These are phyloP conservation scores for Ophiodon elongatus DNA, from an alignment of 2,113 vertebrate species.

Conservation along the genomic window DNA sequence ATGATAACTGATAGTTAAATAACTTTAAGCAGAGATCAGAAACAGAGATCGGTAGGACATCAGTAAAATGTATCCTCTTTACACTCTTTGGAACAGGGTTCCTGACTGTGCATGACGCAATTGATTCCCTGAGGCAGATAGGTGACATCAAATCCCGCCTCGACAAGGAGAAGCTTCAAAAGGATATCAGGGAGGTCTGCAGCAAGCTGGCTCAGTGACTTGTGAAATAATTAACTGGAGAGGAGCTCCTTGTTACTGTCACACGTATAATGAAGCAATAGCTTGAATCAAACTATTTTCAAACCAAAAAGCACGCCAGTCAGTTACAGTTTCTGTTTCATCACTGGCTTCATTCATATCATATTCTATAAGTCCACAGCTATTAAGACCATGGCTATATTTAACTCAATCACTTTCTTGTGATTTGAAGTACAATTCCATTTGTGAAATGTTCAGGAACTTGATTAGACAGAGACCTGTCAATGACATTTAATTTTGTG, in stretches of 20 bases:
- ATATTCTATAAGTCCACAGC: neutral
- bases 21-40: neutral
- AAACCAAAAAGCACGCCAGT: neutral
- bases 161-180: constrained; percentile 85
- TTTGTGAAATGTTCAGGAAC: neutral
- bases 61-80: neutral
- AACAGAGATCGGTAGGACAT: neutral
- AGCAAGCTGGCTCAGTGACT: constrained; percentile 71
- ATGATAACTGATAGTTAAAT: constrained; percentile 2
- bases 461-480: neutral
- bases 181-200: constrained; percentile 80
- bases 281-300: neutral
- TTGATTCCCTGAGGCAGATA: constrained; percentile 87
- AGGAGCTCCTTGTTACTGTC: constrained; percentile 16
- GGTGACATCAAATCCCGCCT: constrained; percentile 85
- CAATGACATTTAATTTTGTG: neutral
- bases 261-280: neutral
- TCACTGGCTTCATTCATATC: neutral
- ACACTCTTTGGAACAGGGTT: constrained; percentile 81
- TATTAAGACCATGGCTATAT: neutral
- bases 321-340: neutral
- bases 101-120: constrained; percentile 85
- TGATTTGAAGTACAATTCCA: neutral
- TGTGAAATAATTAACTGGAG: constrained; percentile 20
- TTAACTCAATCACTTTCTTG: neutral